Percentiles rank a stretch among this genome's conserved stretches.
Conservation (phyloP, 2,113 vertebrate genomes). For the Brachirus orientalis region DNA sequence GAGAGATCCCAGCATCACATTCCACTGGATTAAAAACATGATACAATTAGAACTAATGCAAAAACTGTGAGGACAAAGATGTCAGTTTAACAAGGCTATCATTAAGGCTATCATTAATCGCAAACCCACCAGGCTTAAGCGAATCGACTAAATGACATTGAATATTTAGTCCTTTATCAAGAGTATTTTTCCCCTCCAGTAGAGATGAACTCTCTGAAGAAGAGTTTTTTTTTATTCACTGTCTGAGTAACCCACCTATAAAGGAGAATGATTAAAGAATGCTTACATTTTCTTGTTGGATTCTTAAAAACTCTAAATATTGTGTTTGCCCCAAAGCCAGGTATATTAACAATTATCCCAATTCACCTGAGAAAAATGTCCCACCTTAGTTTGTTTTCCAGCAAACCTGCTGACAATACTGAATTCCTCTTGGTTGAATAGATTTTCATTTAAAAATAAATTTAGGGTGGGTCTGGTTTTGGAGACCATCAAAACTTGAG, state of each 20-base stretch:
- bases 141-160: slow-evolving; percentile 13
- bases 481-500: too few relatives aligned
- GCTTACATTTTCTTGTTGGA: slow-evolving; percentile 11
- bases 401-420: too few relatives aligned
- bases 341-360: neutral
- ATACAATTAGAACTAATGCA: slow-evolving; percentile 25
- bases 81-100: slow-evolving; percentile 30
- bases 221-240: neutral
- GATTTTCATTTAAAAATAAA: too few relatives aligned
- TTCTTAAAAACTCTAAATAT: slow-evolving; percentile 1
- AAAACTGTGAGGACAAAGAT: slow-evolving; percentile 18
- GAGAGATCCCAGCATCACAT: neutral
- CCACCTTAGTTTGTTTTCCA: too few relatives aligned
- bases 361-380: too few relatives aligned
- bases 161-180: slow-evolving; percentile 12
- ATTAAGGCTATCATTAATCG: too few relatives aligned
- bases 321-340: neutral
- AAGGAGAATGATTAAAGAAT: slow-evolving; percentile 15
- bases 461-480: too few relatives aligned
- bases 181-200: too few relatives aligned
- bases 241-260: too few relatives aligned
- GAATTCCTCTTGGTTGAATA: too few relatives aligned
- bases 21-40: slow-evolving; percentile 7
- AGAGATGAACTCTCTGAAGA: slow-evolving; percentile 1
- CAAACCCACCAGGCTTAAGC: too few relatives aligned